A percentile compares a stretch with the other conserved stretches of the same genome.
These are phyloP conservation scores for Acanthosepion esculentum DNA, from an alignment of 2,888 invertebrate species.

Conservation along the genomic window DNA sequence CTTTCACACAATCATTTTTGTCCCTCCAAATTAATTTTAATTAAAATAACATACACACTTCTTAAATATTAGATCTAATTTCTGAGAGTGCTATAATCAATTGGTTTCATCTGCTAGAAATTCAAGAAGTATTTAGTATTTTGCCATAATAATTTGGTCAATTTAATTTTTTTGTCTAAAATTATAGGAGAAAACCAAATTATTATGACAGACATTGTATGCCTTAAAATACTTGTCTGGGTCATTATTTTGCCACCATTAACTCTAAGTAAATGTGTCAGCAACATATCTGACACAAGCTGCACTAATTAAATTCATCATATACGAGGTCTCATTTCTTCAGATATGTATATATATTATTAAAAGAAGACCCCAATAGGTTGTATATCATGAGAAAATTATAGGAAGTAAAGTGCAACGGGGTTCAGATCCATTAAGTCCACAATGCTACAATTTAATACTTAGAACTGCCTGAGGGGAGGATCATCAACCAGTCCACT, in stretches of 20 bases:
- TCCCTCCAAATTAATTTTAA: neutral
- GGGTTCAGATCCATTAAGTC: conserved; percentile 22
- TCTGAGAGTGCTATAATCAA: neutral
- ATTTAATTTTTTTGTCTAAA: neutral
- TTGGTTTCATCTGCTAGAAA: neutral
- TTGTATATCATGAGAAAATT: conserved; percentile 17
- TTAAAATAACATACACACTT: neutral
- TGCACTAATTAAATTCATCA: neutral
- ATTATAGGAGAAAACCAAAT: neutral
- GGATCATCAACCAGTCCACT: neutral
- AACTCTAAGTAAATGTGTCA: neutral
- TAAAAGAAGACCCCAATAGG: neutral
- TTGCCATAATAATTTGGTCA: neutral
- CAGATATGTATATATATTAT: neutral
- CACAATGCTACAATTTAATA: neutral
- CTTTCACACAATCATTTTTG: neutral
- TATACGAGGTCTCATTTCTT: neutral
- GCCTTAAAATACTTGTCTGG: conserved; percentile 6
- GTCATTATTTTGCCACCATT: neutral
- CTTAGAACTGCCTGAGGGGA: conserved; percentile 12
- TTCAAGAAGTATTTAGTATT: neutral
- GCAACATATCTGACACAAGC: neutral
- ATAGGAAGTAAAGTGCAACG: neutral
- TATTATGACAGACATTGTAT: neutral
- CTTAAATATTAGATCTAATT: neutral